Evolutionary conservation across 1,140 invertebrate species (phyloP).

Genomic region (Apis dorsata): DNA sequence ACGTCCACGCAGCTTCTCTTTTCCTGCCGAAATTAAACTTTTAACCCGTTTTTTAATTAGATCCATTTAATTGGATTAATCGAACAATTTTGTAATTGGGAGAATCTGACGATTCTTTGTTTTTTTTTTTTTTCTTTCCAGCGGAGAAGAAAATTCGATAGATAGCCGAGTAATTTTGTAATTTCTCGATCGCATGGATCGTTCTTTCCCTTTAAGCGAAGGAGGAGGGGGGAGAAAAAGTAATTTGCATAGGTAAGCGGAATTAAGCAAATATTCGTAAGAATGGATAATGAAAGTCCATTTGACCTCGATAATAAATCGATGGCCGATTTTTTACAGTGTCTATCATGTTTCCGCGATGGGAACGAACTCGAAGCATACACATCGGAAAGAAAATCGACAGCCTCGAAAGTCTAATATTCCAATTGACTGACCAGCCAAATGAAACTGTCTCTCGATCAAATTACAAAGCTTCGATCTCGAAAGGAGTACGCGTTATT

Average conservation of each 20-base stretch:
- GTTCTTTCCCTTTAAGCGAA: no score
- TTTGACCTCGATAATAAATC: not conserved
- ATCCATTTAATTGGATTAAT: not conserved
- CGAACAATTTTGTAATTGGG: not conserved
- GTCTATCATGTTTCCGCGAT: not conserved
- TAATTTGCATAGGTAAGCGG: no score
- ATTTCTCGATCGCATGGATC: no score
- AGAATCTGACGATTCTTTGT: no score
- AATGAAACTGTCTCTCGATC: conserved; percentile 19
- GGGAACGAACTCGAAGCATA: not conserved
- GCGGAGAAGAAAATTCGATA: no score
- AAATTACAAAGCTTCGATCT: not conserved
- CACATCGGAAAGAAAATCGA: not conserved
- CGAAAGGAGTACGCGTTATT: conserved; percentile 2
- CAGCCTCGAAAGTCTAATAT: conserved; percentile 5
- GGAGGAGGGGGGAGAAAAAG: no score
- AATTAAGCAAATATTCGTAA: not conserved
- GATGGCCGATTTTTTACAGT: not conserved
- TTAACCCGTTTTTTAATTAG: not conserved
- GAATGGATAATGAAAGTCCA: not conserved
- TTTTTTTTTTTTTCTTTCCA: no score
- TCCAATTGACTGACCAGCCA: conserved; percentile 10
- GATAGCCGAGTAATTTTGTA: no score
- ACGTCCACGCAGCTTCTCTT: not conserved
- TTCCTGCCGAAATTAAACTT: not conserved